Evolutionary conservation across 2,113 vertebrate genomes (phyloP), one percentile per base, ranked within the genome.

Genomic region (Electrona antarctica): DNA sequence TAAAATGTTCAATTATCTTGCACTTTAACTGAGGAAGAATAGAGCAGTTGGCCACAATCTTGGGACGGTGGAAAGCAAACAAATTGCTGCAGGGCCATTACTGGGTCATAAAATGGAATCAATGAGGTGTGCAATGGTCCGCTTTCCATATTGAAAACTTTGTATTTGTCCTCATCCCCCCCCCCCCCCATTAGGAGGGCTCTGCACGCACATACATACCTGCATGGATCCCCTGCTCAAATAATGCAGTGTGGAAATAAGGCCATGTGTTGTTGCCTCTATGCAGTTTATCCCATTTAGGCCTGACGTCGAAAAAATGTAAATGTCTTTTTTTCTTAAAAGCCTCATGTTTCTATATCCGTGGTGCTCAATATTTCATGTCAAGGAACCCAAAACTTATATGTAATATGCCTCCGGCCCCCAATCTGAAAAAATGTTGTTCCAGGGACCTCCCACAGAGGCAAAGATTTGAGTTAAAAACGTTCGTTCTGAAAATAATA

Each of bases 41-140:
- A 73, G 56, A 81, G 72, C 57, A 73, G 80, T 78, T 81, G 73
- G 80, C 79, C 67, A 6, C 64, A 64, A 66, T 81, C 69, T 73
- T 82, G 74, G 82, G 89, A 89, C 90, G 76, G 78, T 86, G 78
- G 74, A 89, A 83, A 79, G 82, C 82, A 89, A 92, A 88, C 79
- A 87, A 87, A 89, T 45, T 72, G 77, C 63, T 77, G 71, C 55
- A 47, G 74, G 73, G 71, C 81, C 78, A 83, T 91, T 90, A 88
- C 75, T 67, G 67, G 69, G 76, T 80, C 82, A 90, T 91, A 90
- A 91, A 91, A 78, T 61, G 59, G 74, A 90, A 75, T 69, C 83
- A 92, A 91, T 91, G 90, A 90, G 81, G 81, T 85, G 83, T 87
- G 86, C 60, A 14, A 77, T 64, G 69, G 60, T 57, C 75, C 51